Percentiles rank a stretch among this genome's conserved stretches.
Evolutionary conservation across 2,113 vertebrate genomes (phyloP).

Genomic region (Lucifuga dentata): DNA sequence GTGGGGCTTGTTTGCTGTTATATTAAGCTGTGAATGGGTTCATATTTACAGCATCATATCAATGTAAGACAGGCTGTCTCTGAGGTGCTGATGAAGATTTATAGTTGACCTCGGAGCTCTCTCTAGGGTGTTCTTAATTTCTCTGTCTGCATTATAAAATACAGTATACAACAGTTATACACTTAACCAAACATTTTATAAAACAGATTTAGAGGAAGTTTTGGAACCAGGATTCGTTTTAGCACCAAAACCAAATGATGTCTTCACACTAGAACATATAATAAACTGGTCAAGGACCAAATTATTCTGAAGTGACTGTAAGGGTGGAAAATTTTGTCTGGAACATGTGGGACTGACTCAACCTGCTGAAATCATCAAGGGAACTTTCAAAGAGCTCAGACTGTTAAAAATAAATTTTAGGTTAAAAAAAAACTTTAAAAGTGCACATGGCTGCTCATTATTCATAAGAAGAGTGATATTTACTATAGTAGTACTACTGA

Average conservation of each 20-base stretch:
- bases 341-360: conserved; percentile 7
- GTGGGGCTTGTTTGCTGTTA: neutral
- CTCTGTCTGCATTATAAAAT: no score
- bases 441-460: neutral
- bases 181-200: no score
- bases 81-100: neutral
- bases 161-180: no score
- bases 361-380: neutral
- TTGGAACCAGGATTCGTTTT: neutral
- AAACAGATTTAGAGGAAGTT: no score
- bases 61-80: neutral
- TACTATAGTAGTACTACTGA: neutral
- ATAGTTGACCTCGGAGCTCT: no score
- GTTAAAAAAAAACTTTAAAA: no score
- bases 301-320: neutral
- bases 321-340: neutral
- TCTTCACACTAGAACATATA: neutral
- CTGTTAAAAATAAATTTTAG: neutral
- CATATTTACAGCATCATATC: neutral
- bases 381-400: conserved; percentile 1
- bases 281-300: conserved; percentile 2
- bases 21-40: neutral
- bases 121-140: no score
- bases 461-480: neutral
- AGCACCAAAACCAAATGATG: neutral